Conservation (phyloP, 2,113 vertebrate species). For the Tichodroma muraria region DNA sequence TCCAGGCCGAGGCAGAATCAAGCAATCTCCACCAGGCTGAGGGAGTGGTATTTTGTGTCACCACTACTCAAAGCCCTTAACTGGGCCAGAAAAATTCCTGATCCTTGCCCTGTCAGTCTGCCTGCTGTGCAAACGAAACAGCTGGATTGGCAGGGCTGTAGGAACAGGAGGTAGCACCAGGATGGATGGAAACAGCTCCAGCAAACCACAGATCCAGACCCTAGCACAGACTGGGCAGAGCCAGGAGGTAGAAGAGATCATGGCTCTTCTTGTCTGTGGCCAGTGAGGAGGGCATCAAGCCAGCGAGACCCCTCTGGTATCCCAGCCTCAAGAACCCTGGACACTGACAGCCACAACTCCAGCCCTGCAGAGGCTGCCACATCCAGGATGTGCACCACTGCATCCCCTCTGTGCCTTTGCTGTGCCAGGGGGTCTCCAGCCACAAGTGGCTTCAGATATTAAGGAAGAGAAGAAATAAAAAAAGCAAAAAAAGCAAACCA, state of each 20-base stretch:
- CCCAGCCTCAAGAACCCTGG: neutral
- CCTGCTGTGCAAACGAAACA: neutral
- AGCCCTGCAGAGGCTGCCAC: neutral
- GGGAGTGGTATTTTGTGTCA: neutral
- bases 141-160: neutral
- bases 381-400: neutral
- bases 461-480: neutral
- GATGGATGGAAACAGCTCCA: neutral
- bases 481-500: neutral
- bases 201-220: neutral
- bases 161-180: neutral
- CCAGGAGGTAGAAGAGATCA: neutral
- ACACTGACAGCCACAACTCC: neutral
- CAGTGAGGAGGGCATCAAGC: neutral
- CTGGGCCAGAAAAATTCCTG: neutral
- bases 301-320: fast-evolving
- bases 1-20: neutral
- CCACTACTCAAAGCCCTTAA: neutral
- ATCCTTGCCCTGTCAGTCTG: neutral
- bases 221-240: neutral
- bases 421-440: neutral
- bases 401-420: fast-evolving
- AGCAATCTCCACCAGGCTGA: neutral
- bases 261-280: neutral
- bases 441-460: neutral